Percentiles rank a stretch among this genome's conserved stretches.
Conservation (phyloP, 2,888 invertebrate genomes). For the Eupithecia dodoneata region DNA sequence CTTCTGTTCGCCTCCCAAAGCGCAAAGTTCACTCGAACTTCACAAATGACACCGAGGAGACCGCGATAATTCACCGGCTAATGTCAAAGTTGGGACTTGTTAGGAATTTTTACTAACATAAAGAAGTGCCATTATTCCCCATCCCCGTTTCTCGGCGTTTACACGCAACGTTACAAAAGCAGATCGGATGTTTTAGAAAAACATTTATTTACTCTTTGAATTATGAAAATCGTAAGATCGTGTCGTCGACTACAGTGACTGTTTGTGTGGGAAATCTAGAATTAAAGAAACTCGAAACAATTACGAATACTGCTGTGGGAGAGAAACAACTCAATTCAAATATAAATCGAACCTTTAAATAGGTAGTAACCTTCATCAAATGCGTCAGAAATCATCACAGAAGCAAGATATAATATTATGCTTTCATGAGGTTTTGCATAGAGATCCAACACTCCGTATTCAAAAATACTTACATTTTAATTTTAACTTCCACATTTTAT, state of each 20-base stretch:
- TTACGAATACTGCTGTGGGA: neutral
- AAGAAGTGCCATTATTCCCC: slow-evolving; percentile 68
- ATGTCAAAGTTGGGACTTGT: slow-evolving; percentile 79
- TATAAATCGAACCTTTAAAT: neutral
- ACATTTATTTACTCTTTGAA: neutral
- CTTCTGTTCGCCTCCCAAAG: slow-evolving; percentile 53
- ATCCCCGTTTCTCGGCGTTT: slow-evolving; percentile 52
- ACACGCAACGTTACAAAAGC: neutral
- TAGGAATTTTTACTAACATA: slow-evolving; percentile 73
- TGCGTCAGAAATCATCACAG: neutral
- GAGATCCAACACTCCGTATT: too few species aligned
- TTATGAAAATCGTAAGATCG: neutral
- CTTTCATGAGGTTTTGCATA: too few species aligned
- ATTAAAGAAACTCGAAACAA: neutral
- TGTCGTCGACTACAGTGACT: neutral
- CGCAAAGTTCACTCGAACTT: slow-evolving; percentile 70
- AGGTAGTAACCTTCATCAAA: neutral
- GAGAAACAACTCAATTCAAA: neutral
- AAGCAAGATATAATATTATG: too few species aligned
- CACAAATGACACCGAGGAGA: slow-evolving; percentile 80
- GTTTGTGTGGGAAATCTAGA: neutral
- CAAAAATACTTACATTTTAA: neutral
- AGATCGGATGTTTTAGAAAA: neutral
- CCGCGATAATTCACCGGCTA: slow-evolving; percentile 80
- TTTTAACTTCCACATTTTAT: neutral